These are phyloP conservation scores for Calosoma granatense DNA, from an alignment of 1,140 invertebrate species.

Conservation along the genomic window DNA sequence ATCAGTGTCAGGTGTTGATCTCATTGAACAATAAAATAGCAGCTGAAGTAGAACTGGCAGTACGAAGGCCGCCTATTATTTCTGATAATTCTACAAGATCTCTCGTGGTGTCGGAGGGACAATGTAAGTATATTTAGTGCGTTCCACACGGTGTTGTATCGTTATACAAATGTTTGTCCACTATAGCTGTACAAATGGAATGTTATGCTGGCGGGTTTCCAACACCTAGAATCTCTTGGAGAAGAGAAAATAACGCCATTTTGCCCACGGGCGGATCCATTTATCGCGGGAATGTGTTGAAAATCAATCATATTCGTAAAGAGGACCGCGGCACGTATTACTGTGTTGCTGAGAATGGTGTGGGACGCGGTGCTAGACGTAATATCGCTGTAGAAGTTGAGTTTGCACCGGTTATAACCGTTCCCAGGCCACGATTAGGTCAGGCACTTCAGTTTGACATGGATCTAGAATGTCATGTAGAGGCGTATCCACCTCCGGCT, in stretches of 20 bases:
- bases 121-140: constrained; percentile 37
- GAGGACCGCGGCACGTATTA: constrained; percentile 88
- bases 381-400: constrained; percentile 36
- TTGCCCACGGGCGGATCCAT: constrained; percentile 79
- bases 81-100: constrained; percentile 87
- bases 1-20: constrained; percentile 78
- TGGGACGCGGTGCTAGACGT: constrained; percentile 69
- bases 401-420: constrained; percentile 75
- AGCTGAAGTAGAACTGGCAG: constrained; percentile 73
- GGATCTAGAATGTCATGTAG: constrained; percentile 85
- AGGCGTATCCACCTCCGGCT: constrained; percentile 82
- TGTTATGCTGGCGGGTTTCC: constrained; percentile 83
- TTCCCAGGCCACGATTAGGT: constrained; percentile 66
- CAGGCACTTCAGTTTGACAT: constrained; percentile 87
- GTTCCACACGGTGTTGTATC: neutral
- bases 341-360: constrained; percentile 86
- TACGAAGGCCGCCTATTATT: constrained; percentile 78
- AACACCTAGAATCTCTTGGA: constrained; percentile 75
- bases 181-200: constrained; percentile 60
- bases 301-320: constrained; percentile 68
- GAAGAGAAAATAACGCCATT: constrained; percentile 85
- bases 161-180: constrained; percentile 15
- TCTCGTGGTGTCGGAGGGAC: constrained; percentile 70
- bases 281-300: constrained; percentile 71
- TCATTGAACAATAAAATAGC: constrained; percentile 66